Percentiles rank a stretch among this genome's conserved stretches.
phyloP scores from a whole-genome alignment of 2,113 vertebrate genomes.

The Tachycineta bicolor region DNA sequence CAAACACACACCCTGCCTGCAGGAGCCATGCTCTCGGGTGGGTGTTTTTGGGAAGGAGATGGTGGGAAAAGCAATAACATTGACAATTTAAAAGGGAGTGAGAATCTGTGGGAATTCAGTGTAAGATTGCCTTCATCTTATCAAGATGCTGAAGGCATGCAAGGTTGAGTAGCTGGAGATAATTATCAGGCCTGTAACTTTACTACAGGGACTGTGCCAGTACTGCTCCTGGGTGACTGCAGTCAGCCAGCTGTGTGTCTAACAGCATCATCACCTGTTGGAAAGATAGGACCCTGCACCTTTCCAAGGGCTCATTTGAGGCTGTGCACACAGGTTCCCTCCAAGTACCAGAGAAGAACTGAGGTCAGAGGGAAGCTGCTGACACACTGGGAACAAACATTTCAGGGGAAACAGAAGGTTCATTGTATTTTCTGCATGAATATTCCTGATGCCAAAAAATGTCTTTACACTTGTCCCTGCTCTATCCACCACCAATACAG shows the following conservation, averaged over 20 bases:
- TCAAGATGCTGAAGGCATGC: neutral
- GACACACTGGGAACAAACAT: neutral
- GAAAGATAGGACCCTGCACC: neutral
- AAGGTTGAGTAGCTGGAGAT: neutral
- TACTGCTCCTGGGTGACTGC: neutral
- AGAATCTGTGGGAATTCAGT: neutral
- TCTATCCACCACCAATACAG: neutral
- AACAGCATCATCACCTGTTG: neutral
- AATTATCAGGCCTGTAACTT: neutral
- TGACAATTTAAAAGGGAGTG: neutral
- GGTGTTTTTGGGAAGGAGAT: neutral
- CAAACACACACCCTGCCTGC: neutral
- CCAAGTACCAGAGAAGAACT: rapidly evolving
- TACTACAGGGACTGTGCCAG: neutral
- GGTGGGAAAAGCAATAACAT: neutral
- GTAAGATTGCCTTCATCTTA: neutral
- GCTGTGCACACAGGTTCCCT: neutral
- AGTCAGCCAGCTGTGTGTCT: neutral
- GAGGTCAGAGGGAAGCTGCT: neutral
- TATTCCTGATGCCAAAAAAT: neutral
- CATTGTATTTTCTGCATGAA: neutral
- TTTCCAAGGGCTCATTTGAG: neutral
- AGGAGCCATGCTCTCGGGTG: neutral
- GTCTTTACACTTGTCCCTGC: neutral
- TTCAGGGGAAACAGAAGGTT: neutral